Conservation (phyloP, 2,797 vertebrate genomes). For the Loris lydekkerianus region DNA sequence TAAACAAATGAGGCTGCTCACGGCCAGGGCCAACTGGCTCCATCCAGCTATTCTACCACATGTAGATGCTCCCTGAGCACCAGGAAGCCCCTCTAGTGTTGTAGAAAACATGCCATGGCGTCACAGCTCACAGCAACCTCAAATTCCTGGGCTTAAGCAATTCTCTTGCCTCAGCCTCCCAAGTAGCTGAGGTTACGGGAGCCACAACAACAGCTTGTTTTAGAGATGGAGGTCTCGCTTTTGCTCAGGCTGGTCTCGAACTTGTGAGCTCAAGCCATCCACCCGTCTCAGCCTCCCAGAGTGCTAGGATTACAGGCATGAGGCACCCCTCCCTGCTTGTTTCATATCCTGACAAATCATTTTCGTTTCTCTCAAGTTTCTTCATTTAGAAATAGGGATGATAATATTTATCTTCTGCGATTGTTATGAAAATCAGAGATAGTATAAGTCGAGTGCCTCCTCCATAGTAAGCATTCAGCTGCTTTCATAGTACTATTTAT, state of each 20-base stretch:
- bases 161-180: too few species aligned
- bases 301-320: too few species aligned
- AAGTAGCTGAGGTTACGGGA: too few species aligned
- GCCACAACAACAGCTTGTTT: too few species aligned
- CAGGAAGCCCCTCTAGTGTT: not conserved
- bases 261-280: too few species aligned
- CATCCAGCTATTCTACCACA: not conserved
- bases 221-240: too few species aligned
- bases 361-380: not conserved
- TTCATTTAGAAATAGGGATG: not conserved
- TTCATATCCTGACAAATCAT: not conserved
- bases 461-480: not conserved
- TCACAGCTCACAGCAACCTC: too few species aligned
- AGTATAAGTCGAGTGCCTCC: not conserved
- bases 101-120: not conserved
- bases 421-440: not conserved
- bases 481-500: not conserved
- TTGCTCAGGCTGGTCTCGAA: too few species aligned
- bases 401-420: not conserved
- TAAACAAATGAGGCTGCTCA: slow-evolving; percentile 2
- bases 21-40: not conserved
- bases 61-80: not conserved
- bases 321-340: too few species aligned
- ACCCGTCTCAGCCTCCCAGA: too few species aligned
- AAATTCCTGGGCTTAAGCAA: too few species aligned